Evolutionary conservation across 2,888 invertebrate species (phyloP), one percentile per base, ranked within the genome.

Genomic region (Pyrochroa serraticornis): DNA sequence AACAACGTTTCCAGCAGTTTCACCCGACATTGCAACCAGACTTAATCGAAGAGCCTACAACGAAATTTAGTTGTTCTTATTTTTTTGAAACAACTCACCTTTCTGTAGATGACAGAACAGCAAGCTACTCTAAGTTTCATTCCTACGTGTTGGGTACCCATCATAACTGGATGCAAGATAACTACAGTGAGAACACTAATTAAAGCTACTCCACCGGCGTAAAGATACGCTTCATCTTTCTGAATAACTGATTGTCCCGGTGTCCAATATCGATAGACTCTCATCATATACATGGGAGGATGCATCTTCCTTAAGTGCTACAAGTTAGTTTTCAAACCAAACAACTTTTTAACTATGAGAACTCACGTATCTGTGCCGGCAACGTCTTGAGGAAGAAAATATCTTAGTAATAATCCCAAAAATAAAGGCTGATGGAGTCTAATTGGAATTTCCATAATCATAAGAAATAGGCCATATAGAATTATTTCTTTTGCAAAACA

Each of bases 1-100:
- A 9, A 96, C 90, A 48, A 96, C 87, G 76, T 95, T 93, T 0
- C 84, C 84, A 9, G 82, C 76, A 1, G 89, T 88, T 1, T 87
- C 86, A 67, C 87, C 85, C 0, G 88, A 87, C 13, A 93, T 71
- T 0, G 92, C 86, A 2, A 85, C 84, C 74, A 89, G 87, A 70
- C 88, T 91, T 60, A 93, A 80, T 34, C 86, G 84, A 39, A 94
- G 78, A 0, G 91, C 81, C 91, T 92, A 75, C 54, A 75, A 67
- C 30, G 48, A 55, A 6, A 43, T 10, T 32, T 8, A 8, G 7
- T 35, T 46, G 3, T 37, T 37, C 7, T 39, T 8, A 37, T 7
- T 9, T 39, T 39, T 1, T 35, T 1, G 0, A 6, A 13, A 5
- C 14, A 8, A 48, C 69, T 70, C 76, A 91, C 91, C 84, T 93